Base-by-base conservation (phyloP, 2,888 invertebrate genomes). In the Shargacucullia verbasci region DNA sequence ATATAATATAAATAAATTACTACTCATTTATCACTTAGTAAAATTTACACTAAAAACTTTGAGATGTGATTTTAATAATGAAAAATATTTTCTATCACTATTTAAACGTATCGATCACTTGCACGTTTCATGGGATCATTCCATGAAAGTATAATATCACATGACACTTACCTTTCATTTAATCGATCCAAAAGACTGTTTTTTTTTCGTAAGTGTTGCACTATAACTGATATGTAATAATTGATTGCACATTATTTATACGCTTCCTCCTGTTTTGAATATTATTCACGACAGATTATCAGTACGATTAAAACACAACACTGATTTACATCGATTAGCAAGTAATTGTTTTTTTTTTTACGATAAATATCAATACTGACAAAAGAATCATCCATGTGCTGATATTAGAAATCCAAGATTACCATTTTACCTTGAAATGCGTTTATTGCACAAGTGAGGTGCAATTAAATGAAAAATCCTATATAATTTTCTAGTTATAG, bases 111-210 rank as follows among this genome's bases (percentile, higher is more conserved):
- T 2, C 9, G 11, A 31, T 12, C n/a, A 56, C 43, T 45, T 29
- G 7, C 5, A 13, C 27, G n/a, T n/a, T n/a, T n/a, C n/a, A n/a
- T n/a, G n/a, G n/a, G n/a, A n/a, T n/a, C n/a, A 38, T 6, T 29
- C 2, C 1, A 11, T 34, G 20, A 4, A 20, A 31, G 14, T 1
- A 12, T 15, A 33, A 35, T 46, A 37, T 8, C 39, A 50, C 43
- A 14, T 15, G 13, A 52, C 73, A 59, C 79, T 76, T 73, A 84
- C 83, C 81, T 82, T 67, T 81, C 83, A 83, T 84, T 72, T 73
- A 77, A 62, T 46, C 41, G 59, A 67, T 68, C 72, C 73, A 70
- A 65, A 56, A 52, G n/a, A 49, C 55, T 40, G 56, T 68, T n/a
- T 50, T 50, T 59, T 48, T 68, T 70, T 52, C 43, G 29, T 46